Evolutionary conservation across 2,888 invertebrate species (phyloP).

Genomic region (Dicycla oo): DNA sequence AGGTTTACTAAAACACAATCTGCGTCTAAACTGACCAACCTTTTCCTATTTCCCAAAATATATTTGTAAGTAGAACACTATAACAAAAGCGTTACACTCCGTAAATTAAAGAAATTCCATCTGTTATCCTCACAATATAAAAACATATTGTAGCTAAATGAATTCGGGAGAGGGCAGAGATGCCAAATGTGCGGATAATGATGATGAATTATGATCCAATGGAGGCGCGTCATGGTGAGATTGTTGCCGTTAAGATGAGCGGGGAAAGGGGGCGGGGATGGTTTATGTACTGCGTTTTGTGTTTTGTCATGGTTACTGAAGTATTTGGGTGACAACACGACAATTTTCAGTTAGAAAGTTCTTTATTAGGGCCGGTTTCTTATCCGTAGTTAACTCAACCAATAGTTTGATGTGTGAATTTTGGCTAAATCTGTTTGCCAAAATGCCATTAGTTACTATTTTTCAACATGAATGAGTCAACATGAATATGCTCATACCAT

Average conservation of each 20-base stretch:
- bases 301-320: constrained; percentile 28
- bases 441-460: too few relatives aligned
- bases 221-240: constrained; percentile 65
- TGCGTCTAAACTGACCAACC: background rate
- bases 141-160: constrained; percentile 68
- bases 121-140: constrained; percentile 61
- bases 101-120: constrained; percentile 59
- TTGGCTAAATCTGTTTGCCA: too few relatives aligned
- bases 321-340: constrained; percentile 12
- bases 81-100: constrained; percentile 38
- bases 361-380: too few relatives aligned
- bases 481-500: too few relatives aligned
- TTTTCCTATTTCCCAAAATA: background rate
- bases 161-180: constrained; percentile 60
- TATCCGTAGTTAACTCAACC: too few relatives aligned
- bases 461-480: too few relatives aligned
- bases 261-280: background rate
- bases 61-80: constrained; percentile 1
- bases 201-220: constrained; percentile 74
- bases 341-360: background rate
- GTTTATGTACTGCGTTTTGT: constrained; percentile 21
- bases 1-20: background rate
- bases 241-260: constrained; percentile 26
- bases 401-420: too few relatives aligned
- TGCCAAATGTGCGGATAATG: constrained; percentile 74